Percentiles rank a stretch among this genome's conserved stretches.
phyloP scores from a whole-genome alignment of 2,113 vertebrate genomes.

The Suricata suricatta region DNA sequence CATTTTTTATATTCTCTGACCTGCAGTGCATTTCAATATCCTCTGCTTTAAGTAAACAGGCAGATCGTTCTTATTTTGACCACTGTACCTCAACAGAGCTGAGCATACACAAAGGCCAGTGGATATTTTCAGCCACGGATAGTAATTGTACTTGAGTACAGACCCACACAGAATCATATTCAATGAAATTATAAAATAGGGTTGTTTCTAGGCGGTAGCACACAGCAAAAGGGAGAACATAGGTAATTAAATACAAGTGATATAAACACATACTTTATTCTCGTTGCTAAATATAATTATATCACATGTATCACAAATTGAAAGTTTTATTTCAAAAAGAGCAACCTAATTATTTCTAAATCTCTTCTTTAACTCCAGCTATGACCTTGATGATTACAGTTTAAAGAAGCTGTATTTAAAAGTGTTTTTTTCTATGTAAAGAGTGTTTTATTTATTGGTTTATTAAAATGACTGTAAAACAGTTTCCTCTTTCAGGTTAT shows the following conservation, averaged over 20 bases:
- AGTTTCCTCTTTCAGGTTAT: background rate
- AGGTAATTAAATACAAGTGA: background rate
- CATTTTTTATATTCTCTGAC: background rate
- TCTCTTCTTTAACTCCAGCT: background rate
- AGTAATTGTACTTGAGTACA: background rate
- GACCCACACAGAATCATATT: background rate
- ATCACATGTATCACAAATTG: background rate
- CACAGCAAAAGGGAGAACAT: background rate
- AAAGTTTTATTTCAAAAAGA: constrained; percentile 34
- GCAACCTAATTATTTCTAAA: constrained; percentile 54
- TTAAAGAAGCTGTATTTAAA: constrained; percentile 2
- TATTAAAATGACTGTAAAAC: background rate
- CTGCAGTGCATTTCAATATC: background rate
- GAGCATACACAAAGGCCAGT: background rate
- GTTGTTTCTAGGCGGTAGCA: background rate
- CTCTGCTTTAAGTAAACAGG: background rate
- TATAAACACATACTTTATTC: background rate
- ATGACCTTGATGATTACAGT: background rate
- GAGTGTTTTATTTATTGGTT: background rate
- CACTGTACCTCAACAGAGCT: background rate
- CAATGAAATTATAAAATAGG: background rate
- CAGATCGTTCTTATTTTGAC: background rate
- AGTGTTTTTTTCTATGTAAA: background rate
- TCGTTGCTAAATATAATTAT: background rate
- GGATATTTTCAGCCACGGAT: background rate